Conservation (phyloP, 1,140 invertebrate species). For the Amyelois transitella region DNA sequence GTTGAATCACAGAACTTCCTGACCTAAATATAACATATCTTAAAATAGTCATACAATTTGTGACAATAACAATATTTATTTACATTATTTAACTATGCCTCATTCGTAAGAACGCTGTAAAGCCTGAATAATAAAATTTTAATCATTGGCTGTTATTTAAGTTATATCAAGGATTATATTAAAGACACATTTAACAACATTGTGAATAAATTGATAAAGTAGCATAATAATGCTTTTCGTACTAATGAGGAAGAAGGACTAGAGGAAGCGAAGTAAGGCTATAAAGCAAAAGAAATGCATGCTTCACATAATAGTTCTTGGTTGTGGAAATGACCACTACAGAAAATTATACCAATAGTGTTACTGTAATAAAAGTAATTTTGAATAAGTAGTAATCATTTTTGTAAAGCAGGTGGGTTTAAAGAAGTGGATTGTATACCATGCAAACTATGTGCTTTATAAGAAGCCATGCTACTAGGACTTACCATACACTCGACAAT, state of each 20-base stretch:
- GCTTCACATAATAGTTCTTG: constrained; percentile 18
- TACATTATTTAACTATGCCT: background rate
- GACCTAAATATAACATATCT: too few relatives aligned
- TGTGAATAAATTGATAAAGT: background rate
- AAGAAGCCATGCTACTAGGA: constrained; percentile 57
- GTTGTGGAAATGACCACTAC: constrained; percentile 19
- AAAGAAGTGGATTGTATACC: constrained; percentile 9
- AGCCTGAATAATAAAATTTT: too few relatives aligned
- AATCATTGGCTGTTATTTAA: too few relatives aligned
- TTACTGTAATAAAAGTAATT: constrained; percentile 1
- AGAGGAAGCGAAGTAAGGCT: background rate
- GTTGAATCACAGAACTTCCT: too few relatives aligned
- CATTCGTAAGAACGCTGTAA: background rate
- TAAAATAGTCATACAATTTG: too few relatives aligned
- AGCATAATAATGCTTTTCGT: background rate
- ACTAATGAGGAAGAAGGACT: background rate
- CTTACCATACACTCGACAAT: constrained; percentile 66
- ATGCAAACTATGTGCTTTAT: constrained; percentile 23
- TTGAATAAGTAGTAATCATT: constrained; percentile 27
- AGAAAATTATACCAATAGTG: constrained; percentile 1
- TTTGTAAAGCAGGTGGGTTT: constrained; percentile 39
- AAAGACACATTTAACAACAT: too few relatives aligned
- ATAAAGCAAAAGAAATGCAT: constrained; percentile 16
- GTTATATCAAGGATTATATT: too few relatives aligned
- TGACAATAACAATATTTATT: too few relatives aligned